phyloP scores from a whole-genome alignment of 2,797 vertebrate species.

The Euthynnus affinis region DNA sequence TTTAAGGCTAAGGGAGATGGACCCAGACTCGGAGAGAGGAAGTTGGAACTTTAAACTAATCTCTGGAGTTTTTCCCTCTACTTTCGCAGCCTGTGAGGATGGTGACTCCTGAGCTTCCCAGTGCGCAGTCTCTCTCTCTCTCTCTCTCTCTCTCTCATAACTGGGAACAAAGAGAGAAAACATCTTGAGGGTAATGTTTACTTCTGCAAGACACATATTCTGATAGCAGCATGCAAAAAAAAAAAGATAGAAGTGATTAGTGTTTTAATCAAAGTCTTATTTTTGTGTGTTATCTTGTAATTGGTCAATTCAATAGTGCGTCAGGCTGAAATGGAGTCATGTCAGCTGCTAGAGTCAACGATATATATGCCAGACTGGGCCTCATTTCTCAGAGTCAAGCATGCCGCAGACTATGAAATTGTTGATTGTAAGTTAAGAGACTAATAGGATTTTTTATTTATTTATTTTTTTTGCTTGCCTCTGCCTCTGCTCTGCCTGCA shows the following conservation, averaged over 20 bases:
- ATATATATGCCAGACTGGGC: constrained; percentile 20
- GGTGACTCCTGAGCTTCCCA: constrained; percentile 1
- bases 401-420: constrained; percentile 54
- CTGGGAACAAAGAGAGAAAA: neutral
- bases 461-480: neutral
- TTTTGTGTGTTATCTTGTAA: constrained; percentile 30
- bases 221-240: neutral
- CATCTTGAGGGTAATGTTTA: neutral
- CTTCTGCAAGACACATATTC: neutral
- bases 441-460: neutral
- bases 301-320: constrained; percentile 44
- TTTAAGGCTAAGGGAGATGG: constrained; percentile 25
- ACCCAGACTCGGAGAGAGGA: constrained; percentile 10
- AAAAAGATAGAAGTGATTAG: neutral
- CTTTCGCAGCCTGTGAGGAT: constrained; percentile 12
- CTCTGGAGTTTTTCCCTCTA: constrained; percentile 17
- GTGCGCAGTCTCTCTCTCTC: no score
- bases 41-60: constrained; percentile 33
- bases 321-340: constrained; percentile 30
- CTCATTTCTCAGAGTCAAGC: constrained; percentile 37
- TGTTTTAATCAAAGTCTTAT: constrained; percentile 8
- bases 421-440: constrained; percentile 53
- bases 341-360: constrained; percentile 7
- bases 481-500: neutral
- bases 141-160: neutral